Conservation (phyloP, 2,888 invertebrate genomes). For the Drosophila histrio region DNA sequence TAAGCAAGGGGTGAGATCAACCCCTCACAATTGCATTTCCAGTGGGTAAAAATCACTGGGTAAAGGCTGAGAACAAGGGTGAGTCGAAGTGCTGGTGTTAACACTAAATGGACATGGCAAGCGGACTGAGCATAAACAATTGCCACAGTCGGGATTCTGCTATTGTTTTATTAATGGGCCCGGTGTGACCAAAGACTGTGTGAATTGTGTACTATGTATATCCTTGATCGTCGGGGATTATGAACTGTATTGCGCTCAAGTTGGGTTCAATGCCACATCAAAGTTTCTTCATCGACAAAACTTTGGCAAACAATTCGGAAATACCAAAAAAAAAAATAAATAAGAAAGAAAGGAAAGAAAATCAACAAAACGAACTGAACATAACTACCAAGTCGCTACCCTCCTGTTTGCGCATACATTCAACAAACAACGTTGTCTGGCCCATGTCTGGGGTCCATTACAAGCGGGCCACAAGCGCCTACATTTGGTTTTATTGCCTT, state of each 20-base stretch:
- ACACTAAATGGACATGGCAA: conserved; percentile 73
- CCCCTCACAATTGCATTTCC: conserved; percentile 36
- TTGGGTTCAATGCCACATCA: conserved; percentile 56
- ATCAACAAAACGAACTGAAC: conserved; percentile 26
- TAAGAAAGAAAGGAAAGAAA: background rate
- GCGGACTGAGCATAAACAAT: conserved; percentile 59
- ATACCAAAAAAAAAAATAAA: conserved; percentile 17
- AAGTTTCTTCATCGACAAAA: conserved; percentile 68
- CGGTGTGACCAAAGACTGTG: conserved; percentile 69
- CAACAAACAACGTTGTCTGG: conserved; percentile 60
- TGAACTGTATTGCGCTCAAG: conserved; percentile 32
- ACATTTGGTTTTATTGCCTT: conserved; percentile 71
- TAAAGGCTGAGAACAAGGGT: conserved; percentile 48
- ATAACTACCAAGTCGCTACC: conserved; percentile 53
- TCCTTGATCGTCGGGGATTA: conserved; percentile 34
- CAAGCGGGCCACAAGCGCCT: conserved; percentile 22
- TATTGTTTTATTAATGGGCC: conserved; percentile 37
- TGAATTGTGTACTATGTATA: conserved; percentile 37
- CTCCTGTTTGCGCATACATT: conserved; percentile 56
- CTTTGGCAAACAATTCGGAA: conserved; percentile 56
- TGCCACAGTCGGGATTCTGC: conserved; percentile 34
- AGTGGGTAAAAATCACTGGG: conserved; percentile 23
- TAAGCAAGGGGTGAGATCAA: conserved; percentile 46
- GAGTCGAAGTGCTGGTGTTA: conserved; percentile 60
- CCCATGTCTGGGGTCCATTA: conserved; percentile 67